A percentile compares a stretch with the other conserved stretches of the same genome.
Conservation (phyloP, 2,797 vertebrate genomes). For the Acanthiza pusilla region DNA sequence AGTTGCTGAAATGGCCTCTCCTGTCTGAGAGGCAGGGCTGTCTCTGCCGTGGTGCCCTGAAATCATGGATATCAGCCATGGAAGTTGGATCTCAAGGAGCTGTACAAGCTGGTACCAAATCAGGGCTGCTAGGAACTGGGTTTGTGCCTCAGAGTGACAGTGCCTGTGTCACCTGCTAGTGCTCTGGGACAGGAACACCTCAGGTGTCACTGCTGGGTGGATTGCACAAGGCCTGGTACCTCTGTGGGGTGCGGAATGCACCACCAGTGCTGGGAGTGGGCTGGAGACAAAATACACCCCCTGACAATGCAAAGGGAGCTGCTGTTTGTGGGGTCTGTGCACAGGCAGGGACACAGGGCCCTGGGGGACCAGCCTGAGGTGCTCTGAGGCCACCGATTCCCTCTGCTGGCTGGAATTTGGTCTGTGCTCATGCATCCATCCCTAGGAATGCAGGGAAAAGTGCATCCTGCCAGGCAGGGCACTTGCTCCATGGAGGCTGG, state of each 20-base stretch:
- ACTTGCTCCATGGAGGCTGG: not conserved
- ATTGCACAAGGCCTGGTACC: not conserved
- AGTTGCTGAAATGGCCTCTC: not conserved
- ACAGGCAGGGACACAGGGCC: not conserved
- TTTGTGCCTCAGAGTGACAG: not conserved
- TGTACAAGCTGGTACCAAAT: not conserved
- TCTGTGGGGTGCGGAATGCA: not conserved
- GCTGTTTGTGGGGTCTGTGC: not conserved
- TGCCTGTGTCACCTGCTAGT: not conserved
- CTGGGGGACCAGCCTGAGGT: not conserved
- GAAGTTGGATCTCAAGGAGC: not conserved
- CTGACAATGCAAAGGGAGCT: not conserved
- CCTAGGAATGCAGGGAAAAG: accelerated
- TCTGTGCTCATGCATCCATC: not conserved
- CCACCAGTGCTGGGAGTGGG: not conserved
- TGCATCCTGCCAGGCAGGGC: not conserved
- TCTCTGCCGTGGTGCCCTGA: not conserved
- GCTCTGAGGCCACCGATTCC: not conserved
- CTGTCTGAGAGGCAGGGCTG: not conserved
- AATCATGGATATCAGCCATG: not conserved
- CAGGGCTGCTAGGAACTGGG: not conserved
- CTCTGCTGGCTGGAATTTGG: not conserved
- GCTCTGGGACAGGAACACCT: not conserved
- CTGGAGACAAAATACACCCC: not conserved
- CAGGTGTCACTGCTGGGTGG: not conserved